Conservation (phyloP, 2,113 vertebrate genomes). For the Coryphaenoides rupestris region DNA sequence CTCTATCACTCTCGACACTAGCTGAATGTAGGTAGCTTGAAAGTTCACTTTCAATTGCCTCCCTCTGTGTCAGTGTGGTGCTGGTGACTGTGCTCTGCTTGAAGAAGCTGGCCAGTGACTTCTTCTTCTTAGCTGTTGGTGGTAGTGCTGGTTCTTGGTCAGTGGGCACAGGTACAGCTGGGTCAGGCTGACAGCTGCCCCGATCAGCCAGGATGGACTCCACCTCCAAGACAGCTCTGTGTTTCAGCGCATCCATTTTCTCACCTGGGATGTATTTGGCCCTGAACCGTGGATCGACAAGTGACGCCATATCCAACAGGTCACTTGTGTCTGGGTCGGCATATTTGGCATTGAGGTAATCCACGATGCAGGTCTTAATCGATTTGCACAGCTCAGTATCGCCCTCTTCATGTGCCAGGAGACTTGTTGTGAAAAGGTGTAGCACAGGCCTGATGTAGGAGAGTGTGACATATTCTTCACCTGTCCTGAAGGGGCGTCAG, state of each 20-base stretch:
- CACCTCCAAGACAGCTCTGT: slow-evolving; percentile 18
- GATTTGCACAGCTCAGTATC: slow-evolving; percentile 22
- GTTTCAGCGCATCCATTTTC: slow-evolving; percentile 21
- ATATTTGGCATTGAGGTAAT: slow-evolving; percentile 28
- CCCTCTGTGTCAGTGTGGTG: slow-evolving; percentile 14
- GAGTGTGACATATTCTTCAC: slow-evolving; percentile 21
- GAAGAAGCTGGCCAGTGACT: slow-evolving; percentile 31
- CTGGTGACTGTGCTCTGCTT: slow-evolving; percentile 21
- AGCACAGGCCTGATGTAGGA: slow-evolving; percentile 25
- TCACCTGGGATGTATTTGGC: slow-evolving; percentile 25
- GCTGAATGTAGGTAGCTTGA: slow-evolving; percentile 26
- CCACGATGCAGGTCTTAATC: slow-evolving; percentile 22
- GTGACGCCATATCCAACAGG: slow-evolving; percentile 26
- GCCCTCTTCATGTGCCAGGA: slow-evolving; percentile 16
- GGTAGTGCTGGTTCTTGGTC: slow-evolving; percentile 14
- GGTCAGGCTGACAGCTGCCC: slow-evolving; percentile 15
- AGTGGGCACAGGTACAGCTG: slow-evolving; percentile 3
- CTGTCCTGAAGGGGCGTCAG: slow-evolving; percentile 25
- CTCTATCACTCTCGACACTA: slow-evolving; percentile 14
- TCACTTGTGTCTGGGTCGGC: slow-evolving; percentile 17
- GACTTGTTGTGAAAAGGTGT: slow-evolving; percentile 21
- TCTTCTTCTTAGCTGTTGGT: slow-evolving; percentile 22
- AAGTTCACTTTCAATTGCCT: slow-evolving; percentile 22
- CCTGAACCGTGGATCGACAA: slow-evolving; percentile 31
- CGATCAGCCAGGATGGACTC: slow-evolving; percentile 18